phyloP scores from a whole-genome alignment of 2,888 invertebrate species.

The Sepioteuthis lessoniana region DNA sequence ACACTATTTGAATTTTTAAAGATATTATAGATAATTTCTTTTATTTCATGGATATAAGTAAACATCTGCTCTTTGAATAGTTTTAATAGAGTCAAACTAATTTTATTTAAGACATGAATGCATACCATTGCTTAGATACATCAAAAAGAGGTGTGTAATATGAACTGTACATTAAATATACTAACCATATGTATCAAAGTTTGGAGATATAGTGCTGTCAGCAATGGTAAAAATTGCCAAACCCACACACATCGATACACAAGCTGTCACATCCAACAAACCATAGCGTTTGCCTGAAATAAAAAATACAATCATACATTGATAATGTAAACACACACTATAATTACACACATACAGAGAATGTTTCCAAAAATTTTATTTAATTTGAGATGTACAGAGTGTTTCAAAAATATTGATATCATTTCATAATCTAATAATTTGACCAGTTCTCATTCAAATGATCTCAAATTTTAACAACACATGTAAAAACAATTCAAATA shows the following conservation, averaged over 20 bases:
- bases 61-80: no score
- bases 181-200: slow-evolving; percentile 79
- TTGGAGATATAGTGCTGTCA: slow-evolving; percentile 80
- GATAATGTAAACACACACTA: no score
- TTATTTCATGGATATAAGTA: no score
- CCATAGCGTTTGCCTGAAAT: slow-evolving; percentile 85
- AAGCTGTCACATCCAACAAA: slow-evolving; percentile 87
- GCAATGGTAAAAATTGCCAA: slow-evolving; percentile 92
- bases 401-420: no score
- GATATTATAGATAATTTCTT: background rate
- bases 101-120: background rate
- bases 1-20: background rate
- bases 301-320: background rate
- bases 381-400: no score
- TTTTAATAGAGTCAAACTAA: no score
- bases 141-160: background rate
- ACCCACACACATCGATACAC: slow-evolving; percentile 89
- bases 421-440: no score
- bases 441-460: no score
- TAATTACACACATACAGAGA: no score
- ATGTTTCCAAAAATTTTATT: no score
- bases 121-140: background rate
- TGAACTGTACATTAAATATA: background rate
- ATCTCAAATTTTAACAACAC: no score
- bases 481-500: no score